Evolutionary conservation across 2,797 vertebrate genomes (phyloP).

Genomic region (Thripadectes ignobilis): DNA sequence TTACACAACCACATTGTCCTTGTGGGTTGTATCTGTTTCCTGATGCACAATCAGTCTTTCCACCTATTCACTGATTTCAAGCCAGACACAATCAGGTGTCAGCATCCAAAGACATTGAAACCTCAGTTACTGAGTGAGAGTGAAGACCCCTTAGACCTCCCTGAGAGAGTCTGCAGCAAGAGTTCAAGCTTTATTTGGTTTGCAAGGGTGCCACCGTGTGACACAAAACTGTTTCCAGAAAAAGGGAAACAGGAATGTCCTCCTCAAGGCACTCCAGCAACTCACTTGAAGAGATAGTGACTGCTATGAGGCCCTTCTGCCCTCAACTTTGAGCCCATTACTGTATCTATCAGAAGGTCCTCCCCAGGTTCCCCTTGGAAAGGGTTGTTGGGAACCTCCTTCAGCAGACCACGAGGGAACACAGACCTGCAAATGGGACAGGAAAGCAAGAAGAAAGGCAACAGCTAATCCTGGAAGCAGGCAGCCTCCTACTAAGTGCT

Average conservation of each 20-base stretch:
- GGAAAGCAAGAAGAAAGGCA: background rate
- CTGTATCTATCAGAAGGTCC: background rate
- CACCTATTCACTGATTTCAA: background rate
- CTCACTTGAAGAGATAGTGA: background rate
- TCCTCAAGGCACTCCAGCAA: background rate
- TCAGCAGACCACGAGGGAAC: background rate
- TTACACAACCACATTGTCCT: background rate
- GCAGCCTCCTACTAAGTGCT: background rate
- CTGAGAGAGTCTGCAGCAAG: background rate
- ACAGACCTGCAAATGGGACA: accelerated
- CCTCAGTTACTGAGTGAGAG: background rate
- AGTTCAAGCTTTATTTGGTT: background rate
- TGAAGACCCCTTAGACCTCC: background rate
- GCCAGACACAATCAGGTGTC: background rate
- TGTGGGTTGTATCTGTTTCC: background rate
- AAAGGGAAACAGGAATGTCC: background rate
- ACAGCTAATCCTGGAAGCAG: background rate
- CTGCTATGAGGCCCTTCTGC: background rate
- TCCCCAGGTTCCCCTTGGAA: background rate
- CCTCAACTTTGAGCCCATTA: background rate
- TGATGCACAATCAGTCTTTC: background rate
- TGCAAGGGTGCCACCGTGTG: slow-evolving; percentile 51
- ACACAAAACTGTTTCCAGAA: background rate
- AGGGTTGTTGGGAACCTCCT: background rate
- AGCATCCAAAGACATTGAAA: background rate